Evolutionary conservation across 2,113 vertebrate species (phyloP).

Genomic region (Paraplagusia blochii): DNA sequence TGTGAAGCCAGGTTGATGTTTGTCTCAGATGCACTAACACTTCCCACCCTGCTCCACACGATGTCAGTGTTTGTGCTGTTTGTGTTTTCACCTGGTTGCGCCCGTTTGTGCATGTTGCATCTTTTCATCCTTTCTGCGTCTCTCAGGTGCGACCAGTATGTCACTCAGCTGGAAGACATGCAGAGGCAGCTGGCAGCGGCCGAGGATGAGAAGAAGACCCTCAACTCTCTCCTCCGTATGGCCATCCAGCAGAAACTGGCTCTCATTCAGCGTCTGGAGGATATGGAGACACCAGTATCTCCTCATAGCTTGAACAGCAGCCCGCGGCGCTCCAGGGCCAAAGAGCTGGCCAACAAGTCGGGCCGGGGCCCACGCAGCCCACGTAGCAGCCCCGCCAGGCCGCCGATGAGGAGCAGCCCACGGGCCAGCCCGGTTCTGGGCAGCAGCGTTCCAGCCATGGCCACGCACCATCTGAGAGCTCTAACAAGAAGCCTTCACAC

Average conservation of each 20-base stretch:
- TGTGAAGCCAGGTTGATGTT: background rate
- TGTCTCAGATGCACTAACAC: too few species aligned
- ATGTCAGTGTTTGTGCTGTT: conserved; percentile 15
- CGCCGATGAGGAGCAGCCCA: conserved; percentile 60
- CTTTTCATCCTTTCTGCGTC: conserved; percentile 26
- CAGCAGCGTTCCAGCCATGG: conserved; percentile 51
- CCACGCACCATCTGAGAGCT: conserved; percentile 62
- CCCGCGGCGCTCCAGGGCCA: conserved; percentile 73
- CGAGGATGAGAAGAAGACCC: conserved; percentile 81
- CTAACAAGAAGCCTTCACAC: conserved; percentile 73
- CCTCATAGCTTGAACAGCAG: conserved; percentile 71
- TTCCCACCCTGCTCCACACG: background rate
- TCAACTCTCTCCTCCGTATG: conserved; percentile 81
- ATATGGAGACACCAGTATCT: conserved; percentile 78
- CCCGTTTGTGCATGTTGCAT: conserved; percentile 47
- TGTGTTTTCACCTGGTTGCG: conserved; percentile 13
- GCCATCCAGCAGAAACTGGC: conserved; percentile 83
- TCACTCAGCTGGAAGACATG: conserved; percentile 82
- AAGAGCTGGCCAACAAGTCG: conserved; percentile 73
- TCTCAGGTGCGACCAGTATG: conserved; percentile 81
- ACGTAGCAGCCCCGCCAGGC: conserved; percentile 68
- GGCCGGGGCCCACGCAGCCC: conserved; percentile 72
- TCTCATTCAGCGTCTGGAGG: conserved; percentile 78
- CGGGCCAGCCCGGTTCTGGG: conserved; percentile 65
- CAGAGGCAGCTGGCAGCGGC: conserved; percentile 80